A percentile compares a stretch with the other conserved stretches of the same genome.
phyloP scores from a whole-genome alignment of 1,140 invertebrate species.

The Eurosta solidaginis region DNA sequence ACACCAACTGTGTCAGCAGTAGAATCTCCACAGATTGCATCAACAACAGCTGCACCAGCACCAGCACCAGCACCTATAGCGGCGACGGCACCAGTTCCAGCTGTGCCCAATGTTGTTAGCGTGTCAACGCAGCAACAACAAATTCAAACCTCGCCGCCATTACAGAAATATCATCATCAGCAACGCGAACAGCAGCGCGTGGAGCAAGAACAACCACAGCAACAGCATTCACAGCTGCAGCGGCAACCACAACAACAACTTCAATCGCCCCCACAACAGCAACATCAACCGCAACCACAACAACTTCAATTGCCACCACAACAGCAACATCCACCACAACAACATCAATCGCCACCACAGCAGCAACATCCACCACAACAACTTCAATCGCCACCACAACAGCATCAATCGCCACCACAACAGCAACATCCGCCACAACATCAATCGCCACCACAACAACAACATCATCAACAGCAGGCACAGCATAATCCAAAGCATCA shows the following conservation, averaged over 20 bases:
- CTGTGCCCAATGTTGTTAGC: background rate
- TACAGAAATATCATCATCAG: conserved; percentile 23
- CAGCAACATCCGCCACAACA: conserved; percentile 27
- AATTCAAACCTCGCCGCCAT: conserved; percentile 10
- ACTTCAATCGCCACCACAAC: background rate
- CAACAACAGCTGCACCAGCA: conserved; percentile 36
- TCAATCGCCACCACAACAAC: too few species aligned
- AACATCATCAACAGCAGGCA: background rate
- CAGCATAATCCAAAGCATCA: background rate
- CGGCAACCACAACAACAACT: conserved; percentile 47
- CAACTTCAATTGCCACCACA: conserved; percentile 30
- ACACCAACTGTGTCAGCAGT: background rate
- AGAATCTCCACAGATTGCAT: background rate
- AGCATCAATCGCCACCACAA: conserved; percentile 14
- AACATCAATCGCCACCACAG: too few species aligned
- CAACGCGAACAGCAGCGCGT: conserved; percentile 38
- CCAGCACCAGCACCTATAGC: conserved; percentile 31
- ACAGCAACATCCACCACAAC: conserved; percentile 12
- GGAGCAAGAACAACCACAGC: conserved; percentile 40
- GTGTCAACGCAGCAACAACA: conserved; percentile 32
- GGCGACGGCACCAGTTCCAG: background rate
- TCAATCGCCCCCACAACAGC: conserved; percentile 34
- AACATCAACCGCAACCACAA: conserved; percentile 32
- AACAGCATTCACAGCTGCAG: conserved; percentile 42
- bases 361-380: conserved; percentile 1